Evolutionary conservation across 2,113 vertebrate species (phyloP).

Genomic region (Bujurquina vittata): DNA sequence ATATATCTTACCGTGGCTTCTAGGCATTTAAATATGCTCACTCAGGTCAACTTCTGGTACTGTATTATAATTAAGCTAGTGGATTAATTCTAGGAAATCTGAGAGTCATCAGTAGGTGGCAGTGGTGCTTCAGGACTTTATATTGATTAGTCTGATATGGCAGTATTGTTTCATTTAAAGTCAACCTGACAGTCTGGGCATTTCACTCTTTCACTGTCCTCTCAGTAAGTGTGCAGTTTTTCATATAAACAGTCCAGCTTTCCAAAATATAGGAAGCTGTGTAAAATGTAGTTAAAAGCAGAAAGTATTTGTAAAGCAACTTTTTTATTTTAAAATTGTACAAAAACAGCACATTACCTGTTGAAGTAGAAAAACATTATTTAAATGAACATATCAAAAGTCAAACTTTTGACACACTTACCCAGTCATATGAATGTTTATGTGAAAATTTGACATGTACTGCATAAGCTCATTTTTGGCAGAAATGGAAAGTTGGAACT

Average conservation of each 20-base stretch:
- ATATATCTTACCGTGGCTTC: neutral
- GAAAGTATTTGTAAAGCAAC: neutral
- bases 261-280: neutral
- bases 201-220: neutral
- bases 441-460: too few relatives aligned
- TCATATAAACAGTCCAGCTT: neutral
- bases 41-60: neutral
- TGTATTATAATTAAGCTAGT: neutral
- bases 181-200: neutral
- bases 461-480: neutral
- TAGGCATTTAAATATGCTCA: neutral
- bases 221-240: neutral
- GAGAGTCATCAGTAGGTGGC: constrained; percentile 64
- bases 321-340: neutral
- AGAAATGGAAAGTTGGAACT: fast-evolving
- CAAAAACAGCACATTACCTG: neutral
- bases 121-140: constrained; percentile 48
- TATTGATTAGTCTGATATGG: neutral
- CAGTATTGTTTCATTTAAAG: neutral
- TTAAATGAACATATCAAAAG: neutral
- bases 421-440: too few relatives aligned
- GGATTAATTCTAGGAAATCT: neutral
- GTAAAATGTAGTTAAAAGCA: neutral
- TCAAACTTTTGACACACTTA: too few relatives aligned
- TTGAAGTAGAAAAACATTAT: neutral